phyloP scores from a whole-genome alignment of 2,888 invertebrate species.

The Sisyra nigra region DNA sequence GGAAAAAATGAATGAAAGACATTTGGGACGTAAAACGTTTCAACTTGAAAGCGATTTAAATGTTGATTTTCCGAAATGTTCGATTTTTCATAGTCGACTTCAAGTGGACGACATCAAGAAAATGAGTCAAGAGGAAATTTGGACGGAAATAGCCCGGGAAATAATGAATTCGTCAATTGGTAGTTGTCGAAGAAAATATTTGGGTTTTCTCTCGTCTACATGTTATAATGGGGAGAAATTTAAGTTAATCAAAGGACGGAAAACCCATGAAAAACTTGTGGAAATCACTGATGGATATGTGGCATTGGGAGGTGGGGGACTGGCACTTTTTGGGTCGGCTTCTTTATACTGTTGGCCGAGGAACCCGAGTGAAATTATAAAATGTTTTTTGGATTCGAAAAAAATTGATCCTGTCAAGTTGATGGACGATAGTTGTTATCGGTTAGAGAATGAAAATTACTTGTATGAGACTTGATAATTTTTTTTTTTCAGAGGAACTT shows the following conservation, averaged over 20 bases:
- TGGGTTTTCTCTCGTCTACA: conserved; percentile 81
- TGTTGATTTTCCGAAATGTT: conserved; percentile 41
- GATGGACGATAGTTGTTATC: conserved; percentile 86
- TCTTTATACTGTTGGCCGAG: conserved; percentile 85
- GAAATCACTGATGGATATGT: conserved; percentile 62
- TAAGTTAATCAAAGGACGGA: conserved; percentile 35
- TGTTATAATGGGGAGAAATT: conserved; percentile 46
- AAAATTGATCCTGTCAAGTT: conserved; percentile 53
- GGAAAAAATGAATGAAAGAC: conserved; percentile 70
- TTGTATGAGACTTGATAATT: neutral
- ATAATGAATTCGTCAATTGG: conserved; percentile 53
- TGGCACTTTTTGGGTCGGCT: conserved; percentile 81
- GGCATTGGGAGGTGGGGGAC: conserved; percentile 82
- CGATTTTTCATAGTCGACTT: conserved; percentile 56
- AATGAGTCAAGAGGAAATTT: conserved; percentile 63
- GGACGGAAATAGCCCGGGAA: conserved; percentile 74
- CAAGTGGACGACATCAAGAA: conserved; percentile 51
- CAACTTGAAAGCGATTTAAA: conserved; percentile 50
- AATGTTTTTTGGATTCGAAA: conserved; percentile 37
- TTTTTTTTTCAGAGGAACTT: conserved; percentile 42
- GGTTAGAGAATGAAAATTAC: conserved; percentile 23
- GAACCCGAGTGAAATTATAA: conserved; percentile 45
- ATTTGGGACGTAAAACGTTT: conserved; percentile 66
- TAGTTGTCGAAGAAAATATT: conserved; percentile 59
- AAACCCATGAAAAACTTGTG: conserved; percentile 52